Conservation (phyloP, 2,888 invertebrate genomes). For the Azorinus chamasolen region DNA sequence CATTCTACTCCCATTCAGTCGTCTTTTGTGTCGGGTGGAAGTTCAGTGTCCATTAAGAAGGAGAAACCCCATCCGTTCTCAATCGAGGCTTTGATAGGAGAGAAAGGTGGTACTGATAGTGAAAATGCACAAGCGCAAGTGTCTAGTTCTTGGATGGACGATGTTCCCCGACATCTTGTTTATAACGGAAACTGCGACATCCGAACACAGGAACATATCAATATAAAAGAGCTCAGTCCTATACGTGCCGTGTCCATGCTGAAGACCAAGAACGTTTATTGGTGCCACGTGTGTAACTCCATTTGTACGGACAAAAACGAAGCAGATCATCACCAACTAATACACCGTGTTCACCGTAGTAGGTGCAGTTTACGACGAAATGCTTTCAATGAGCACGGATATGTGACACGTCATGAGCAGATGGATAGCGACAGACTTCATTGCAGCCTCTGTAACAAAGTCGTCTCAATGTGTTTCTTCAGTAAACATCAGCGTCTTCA, state of each 20-base stretch:
- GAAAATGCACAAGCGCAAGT: background rate
- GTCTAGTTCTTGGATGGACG: too few relatives aligned
- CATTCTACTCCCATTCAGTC: too few relatives aligned
- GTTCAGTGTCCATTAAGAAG: too few relatives aligned
- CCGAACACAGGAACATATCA: too few relatives aligned
- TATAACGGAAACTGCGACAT: too few relatives aligned
- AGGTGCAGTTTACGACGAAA: conserved; percentile 31
- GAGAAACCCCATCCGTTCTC: conserved; percentile 47
- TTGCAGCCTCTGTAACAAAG: conserved; percentile 53
- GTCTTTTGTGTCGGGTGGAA: too few relatives aligned
- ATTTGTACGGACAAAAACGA: conserved; percentile 44
- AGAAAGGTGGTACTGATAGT: background rate
- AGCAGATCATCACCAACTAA: conserved; percentile 39
- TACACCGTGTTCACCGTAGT: conserved; percentile 27
- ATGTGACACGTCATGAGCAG: conserved; percentile 36
- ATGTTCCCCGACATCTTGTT: too few relatives aligned
- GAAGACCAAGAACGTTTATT: conserved; percentile 20
- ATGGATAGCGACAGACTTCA: conserved; percentile 30
- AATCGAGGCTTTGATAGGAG: conserved; percentile 38
- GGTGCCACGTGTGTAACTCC: conserved; percentile 60
- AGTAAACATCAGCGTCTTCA: conserved; percentile 54
- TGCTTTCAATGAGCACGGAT: conserved; percentile 32
- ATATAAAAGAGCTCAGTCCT: background rate
- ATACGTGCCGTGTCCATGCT: too few relatives aligned
- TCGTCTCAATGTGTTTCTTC: conserved; percentile 51